Evolutionary conservation across 1,140 invertebrate species (phyloP), one percentile per base, ranked within the genome.

Genomic region (Rhysida immarginata): DNA sequence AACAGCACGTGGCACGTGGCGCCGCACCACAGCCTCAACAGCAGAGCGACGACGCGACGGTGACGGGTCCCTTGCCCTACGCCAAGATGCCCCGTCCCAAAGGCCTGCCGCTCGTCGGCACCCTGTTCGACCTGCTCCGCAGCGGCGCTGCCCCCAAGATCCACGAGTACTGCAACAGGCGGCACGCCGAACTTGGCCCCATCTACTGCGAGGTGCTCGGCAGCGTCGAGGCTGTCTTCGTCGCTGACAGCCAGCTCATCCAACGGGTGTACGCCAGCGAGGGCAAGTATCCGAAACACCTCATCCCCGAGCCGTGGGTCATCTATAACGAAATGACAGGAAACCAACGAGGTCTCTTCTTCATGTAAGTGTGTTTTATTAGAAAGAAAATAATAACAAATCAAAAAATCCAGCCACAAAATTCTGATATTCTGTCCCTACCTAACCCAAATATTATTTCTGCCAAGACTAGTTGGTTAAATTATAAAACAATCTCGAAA

Each of bases 311-410:
- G 64, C 75, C 85, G 1, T 92, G 87, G 87, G 66, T 76, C 0
- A 65, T 85, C 14, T 91, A 90, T 62, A 89, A 89, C 64, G 68
- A 85, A 62, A 66, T 78, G 1, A 76, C 82, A 59, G 74, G 77
- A 26, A 80, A 77, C 48, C 73, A 80, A 60, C 76, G 88, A 60
- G 88, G 88, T 18, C 70, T 93, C 11, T 82, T 91, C 64, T 93
- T 92, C 68, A 91, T 91, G 87, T 84, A 75, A 73, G 75, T 74
- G 54, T n/a, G 5, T n/a, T n/a, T n/a, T n/a, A n/a, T n/a, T n/a
- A n/a, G n/a, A n/a, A n/a, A n/a, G n/a, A n/a, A n/a, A n/a, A n/a
- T n/a, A n/a, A n/a, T n/a, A n/a, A n/a, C n/a, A n/a, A n/a, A n/a
- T n/a, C n/a, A n/a, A n/a, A n/a, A n/a, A n/a, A n/a, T n/a, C n/a